These are phyloP conservation scores for Pungitius pungitius DNA, from an alignment of 2,113 vertebrate species.

Conservation along the genomic window DNA sequence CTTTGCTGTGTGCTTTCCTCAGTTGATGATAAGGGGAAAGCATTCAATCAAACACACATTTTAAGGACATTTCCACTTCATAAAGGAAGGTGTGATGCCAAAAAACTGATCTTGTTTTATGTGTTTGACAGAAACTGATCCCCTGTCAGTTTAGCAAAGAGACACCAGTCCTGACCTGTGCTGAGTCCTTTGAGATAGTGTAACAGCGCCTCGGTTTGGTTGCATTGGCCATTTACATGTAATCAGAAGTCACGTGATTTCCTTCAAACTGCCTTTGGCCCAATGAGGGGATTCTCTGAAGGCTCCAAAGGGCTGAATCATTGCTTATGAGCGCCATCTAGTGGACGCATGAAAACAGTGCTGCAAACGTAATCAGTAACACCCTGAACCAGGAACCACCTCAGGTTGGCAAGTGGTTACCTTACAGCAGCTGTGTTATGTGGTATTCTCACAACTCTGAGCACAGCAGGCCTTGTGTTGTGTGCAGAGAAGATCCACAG, in stretches of 20 bases:
- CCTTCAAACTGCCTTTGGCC: background rate
- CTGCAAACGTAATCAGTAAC: background rate
- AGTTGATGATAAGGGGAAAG: background rate
- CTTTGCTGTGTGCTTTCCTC: background rate
- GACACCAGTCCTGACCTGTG: background rate
- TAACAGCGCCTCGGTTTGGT: constrained; percentile 2
- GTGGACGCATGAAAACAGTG: constrained; percentile 7
- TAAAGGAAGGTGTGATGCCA: rapidly evolving
- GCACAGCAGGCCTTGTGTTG: background rate
- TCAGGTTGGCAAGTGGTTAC: background rate
- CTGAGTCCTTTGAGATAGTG: background rate
- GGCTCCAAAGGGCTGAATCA: rapidly evolving
- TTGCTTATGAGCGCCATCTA: constrained; percentile 48
- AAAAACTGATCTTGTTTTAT: background rate
- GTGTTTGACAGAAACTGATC: constrained; percentile 11
- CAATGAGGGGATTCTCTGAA: background rate
- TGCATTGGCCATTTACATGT: rapidly evolving
- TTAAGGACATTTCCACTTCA: background rate
- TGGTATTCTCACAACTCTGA: background rate
- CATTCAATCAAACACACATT: too few species aligned
- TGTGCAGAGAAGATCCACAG: background rate
- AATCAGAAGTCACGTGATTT: constrained; percentile 53
- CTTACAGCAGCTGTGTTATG: background rate
- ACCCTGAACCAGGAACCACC: background rate
- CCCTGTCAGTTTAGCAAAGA: background rate